phyloP scores from a whole-genome alignment of 1,140 invertebrate species.

The Drosophila arizonae region DNA sequence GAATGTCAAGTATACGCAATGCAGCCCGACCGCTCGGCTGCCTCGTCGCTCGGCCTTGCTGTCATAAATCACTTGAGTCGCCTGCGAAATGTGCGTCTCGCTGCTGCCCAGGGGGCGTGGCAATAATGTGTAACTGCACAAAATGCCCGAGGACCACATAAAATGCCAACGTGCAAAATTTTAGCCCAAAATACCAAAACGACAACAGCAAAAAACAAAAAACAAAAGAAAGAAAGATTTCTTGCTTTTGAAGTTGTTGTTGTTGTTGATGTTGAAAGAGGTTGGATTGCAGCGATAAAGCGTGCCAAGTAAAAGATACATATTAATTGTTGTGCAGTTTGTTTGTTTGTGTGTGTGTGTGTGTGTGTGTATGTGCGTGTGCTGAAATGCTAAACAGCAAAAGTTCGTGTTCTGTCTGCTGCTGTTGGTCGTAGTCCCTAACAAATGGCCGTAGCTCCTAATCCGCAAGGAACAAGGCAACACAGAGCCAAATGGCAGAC shows the following conservation, averaged over 20 bases:
- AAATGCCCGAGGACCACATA: conserved; percentile 64
- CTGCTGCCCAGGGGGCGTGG: conserved; percentile 33
- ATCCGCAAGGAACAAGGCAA: conserved; percentile 33
- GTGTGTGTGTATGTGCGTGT: conserved; percentile 38
- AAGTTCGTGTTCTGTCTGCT: conserved; percentile 36
- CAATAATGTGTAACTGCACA: conserved; percentile 70
- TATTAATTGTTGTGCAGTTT: conserved; percentile 67
- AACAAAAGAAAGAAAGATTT: conserved; percentile 3
- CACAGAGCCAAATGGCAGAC: background rate
- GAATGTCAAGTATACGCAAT: conserved; percentile 62
- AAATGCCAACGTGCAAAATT: conserved; percentile 71
- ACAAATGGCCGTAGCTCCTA: conserved; percentile 40
- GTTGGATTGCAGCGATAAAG: conserved; percentile 52
- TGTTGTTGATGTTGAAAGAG: background rate
- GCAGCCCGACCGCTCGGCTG: background rate
- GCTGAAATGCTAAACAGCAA: conserved; percentile 77
- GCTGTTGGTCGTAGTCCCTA: conserved; percentile 29
- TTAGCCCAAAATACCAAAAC: conserved; percentile 28
- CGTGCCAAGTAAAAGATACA: conserved; percentile 77
- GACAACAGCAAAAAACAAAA: background rate
- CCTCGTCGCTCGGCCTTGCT: conserved; percentile 12
- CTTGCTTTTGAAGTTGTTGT: background rate
- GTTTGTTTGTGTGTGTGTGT: conserved; percentile 39
- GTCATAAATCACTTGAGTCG: conserved; percentile 74
- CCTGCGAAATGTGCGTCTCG: conserved; percentile 46